These are phyloP conservation scores for Machimus rusticus DNA, from an alignment of 2,888 invertebrate genomes.

Conservation along the genomic window DNA sequence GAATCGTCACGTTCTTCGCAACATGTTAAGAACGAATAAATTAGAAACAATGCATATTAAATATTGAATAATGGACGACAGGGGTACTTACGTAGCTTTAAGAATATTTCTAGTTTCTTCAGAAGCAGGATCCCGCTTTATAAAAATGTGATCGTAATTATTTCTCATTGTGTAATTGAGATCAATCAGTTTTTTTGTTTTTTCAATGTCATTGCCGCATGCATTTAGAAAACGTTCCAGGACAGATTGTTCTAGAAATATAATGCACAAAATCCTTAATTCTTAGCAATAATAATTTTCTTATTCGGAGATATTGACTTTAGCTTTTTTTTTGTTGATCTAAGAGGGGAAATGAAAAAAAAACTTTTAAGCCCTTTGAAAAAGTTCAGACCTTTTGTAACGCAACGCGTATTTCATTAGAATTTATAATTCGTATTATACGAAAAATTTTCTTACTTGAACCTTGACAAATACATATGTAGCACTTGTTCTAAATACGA, in stretches of 20 bases:
- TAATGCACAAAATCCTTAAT: neutral
- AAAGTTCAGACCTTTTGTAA: too few relatives aligned
- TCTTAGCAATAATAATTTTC: too few relatives aligned
- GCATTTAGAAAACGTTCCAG: constrained; percentile 56
- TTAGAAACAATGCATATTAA: neutral
- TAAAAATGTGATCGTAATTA: constrained; percentile 66
- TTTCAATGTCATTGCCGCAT: constrained; percentile 53
- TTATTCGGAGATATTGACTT: too few relatives aligned
- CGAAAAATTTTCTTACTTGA: too few relatives aligned
- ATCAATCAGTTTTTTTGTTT: constrained; percentile 55
- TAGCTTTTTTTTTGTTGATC: too few relatives aligned
- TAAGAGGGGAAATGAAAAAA: neutral
- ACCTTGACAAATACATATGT: too few relatives aligned
- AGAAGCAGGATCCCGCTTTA: constrained; percentile 63
- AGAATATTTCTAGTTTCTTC: constrained; percentile 45
- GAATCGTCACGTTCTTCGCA: neutral
- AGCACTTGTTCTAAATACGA: too few relatives aligned
- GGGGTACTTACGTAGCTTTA: constrained; percentile 41
- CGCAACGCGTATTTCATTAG: too few relatives aligned
- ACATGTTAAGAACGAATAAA: too few relatives aligned
- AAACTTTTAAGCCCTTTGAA: too few relatives aligned
- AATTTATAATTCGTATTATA: too few relatives aligned
- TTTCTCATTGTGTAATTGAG: constrained; percentile 63
- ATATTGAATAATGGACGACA: neutral
- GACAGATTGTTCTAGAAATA: constrained; percentile 53